A percentile compares a stretch with the other conserved stretches of the same genome.
These are phyloP conservation scores for Podiceps cristatus DNA, from an alignment of 2,113 vertebrate species.

Conservation along the genomic window DNA sequence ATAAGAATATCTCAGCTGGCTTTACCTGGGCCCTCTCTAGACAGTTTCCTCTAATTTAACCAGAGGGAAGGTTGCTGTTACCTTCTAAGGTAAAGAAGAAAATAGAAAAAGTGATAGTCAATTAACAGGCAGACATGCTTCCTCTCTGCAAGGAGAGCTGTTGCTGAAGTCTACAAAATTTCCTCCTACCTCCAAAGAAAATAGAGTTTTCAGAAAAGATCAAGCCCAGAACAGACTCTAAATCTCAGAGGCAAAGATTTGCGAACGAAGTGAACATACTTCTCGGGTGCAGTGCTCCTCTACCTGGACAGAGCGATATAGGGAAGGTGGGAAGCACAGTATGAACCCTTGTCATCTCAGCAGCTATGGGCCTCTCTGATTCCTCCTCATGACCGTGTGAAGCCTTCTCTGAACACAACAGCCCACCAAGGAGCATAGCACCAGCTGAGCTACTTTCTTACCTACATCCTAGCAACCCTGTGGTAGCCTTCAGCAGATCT, in stretches of 20 bases:
- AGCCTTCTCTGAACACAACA: neutral
- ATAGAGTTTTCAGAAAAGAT: neutral
- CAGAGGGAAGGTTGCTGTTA: neutral
- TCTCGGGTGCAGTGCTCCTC: neutral
- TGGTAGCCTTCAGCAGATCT: neutral
- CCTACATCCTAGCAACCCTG: neutral
- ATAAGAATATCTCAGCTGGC: neutral
- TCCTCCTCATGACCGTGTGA: rapidly evolving
- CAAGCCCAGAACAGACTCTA: neutral
- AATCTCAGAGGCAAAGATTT: neutral
- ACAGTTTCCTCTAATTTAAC: neutral
- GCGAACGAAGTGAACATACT: neutral
- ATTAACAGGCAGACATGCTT: neutral
- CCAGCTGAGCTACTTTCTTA: neutral
- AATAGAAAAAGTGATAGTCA: neutral
- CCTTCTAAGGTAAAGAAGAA: neutral
- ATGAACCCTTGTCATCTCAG: neutral
- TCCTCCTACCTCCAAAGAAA: neutral
- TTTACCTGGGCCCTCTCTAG: neutral
- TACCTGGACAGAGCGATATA: neutral
- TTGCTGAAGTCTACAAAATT: neutral
- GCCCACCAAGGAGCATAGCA: neutral
- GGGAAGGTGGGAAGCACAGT: neutral
- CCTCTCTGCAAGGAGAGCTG: neutral
- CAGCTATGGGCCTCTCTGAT: neutral